phyloP scores from a whole-genome alignment of 2,113 vertebrate genomes.

The Burhinus oedicnemus region DNA sequence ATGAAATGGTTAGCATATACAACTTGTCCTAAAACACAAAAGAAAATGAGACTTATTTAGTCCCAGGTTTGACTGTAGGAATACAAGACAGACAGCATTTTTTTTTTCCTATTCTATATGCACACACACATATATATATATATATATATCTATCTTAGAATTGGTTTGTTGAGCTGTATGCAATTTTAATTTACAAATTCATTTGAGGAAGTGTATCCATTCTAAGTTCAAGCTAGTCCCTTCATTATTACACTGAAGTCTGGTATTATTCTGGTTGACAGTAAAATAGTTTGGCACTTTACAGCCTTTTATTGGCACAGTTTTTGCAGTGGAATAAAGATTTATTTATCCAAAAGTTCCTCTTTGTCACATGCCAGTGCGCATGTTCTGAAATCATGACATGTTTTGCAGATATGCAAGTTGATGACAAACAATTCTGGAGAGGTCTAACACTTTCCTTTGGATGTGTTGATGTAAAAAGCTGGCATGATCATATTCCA shows the following conservation, averaged over 20 bases:
- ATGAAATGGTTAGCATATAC: constrained; percentile 90
- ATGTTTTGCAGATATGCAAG: constrained; percentile 50
- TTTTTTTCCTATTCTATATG: not conserved
- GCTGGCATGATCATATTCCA: constrained; percentile 32
- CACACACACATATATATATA: no score
- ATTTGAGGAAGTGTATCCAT: not conserved
- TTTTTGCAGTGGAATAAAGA: constrained; percentile 40
- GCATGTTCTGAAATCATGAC: constrained; percentile 49
- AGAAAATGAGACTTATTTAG: constrained; percentile 25
- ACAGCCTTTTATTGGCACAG: constrained; percentile 2
- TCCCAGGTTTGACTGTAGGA: not conserved
- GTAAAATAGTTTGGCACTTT: constrained; percentile 8
- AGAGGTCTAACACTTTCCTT: constrained; percentile 61
- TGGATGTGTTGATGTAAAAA: constrained; percentile 51
- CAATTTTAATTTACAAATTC: not conserved
- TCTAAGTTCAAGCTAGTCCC: not conserved
- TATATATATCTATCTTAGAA: not conserved
- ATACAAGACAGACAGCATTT: not conserved
- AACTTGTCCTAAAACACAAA: constrained; percentile 84
- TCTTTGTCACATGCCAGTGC: constrained; percentile 32
- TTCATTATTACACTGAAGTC: not conserved
- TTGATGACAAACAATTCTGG: constrained; percentile 66
- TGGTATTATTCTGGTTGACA: constrained; percentile 29
- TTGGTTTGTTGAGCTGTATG: not conserved
- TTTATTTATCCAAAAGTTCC: constrained; percentile 51